Evolutionary conservation across 2,797 vertebrate genomes (phyloP).

Genomic region (Esox masquinongy): DNA sequence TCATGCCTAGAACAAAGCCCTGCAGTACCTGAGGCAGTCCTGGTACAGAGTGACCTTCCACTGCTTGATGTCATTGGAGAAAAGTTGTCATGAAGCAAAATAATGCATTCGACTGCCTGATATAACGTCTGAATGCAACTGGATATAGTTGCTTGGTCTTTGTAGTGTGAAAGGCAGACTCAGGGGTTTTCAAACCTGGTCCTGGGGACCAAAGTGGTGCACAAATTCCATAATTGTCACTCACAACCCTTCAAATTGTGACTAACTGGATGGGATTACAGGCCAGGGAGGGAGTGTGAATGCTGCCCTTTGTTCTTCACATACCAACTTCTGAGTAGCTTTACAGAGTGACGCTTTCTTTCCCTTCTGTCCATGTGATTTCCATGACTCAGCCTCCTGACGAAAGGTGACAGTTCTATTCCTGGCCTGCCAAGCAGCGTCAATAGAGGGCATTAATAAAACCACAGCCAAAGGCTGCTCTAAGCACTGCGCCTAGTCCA

Average conservation of each 20-base stretch:
- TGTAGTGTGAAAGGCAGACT: not conserved
- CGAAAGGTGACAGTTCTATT: not conserved
- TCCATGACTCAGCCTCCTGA: conserved; percentile 2
- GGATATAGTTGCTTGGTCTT: not conserved
- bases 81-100: not conserved
- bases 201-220: too few species aligned
- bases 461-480: not conserved
- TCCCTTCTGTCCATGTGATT: not conserved
- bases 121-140: not conserved
- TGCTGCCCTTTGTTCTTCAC: not conserved
- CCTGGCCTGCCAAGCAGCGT: not conserved
- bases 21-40: too few species aligned
- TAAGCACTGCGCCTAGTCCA: not conserved
- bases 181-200: too few species aligned
- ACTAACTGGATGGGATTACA: not conserved
- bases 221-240: too few species aligned
- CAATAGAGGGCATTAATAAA: not conserved
- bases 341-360: not conserved
- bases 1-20: too few species aligned
- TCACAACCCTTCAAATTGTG: not conserved
- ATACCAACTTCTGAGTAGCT: not conserved
- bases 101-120: not conserved
- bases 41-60: too few species aligned
- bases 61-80: too few species aligned
- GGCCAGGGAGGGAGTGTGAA: not conserved